Base-by-base conservation (phyloP, 2,113 vertebrate genomes). In the Pholis gunnellus region DNA sequence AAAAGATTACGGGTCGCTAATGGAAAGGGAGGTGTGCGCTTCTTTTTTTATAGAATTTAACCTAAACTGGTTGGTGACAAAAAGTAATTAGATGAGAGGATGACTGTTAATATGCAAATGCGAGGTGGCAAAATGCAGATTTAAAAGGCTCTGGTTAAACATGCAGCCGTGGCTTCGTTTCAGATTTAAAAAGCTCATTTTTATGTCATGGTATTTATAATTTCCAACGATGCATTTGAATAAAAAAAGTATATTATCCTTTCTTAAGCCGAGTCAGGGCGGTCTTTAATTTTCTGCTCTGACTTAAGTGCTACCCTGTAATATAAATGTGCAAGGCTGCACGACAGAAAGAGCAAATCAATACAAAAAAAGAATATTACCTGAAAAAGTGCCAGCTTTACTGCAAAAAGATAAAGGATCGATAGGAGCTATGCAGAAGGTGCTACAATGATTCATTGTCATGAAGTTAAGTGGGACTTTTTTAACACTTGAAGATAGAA, bases 301-400 rank as follows among this genome's bases (percentile, higher is more conserved):
- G 36, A 71, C 29, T 78, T 42, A 60, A 83, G 52, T 60, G 59
- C 52, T 70, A 31, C 29, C 38, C 66, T 79, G 77, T 29, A 72
- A 40, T 75, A 60, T 79, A 71, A 75, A 75, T 48, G 73, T 81
- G 22, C 38, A 70, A 75, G 59, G 40, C 65, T 78, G 48, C 20
- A 40, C 64, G 38, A 72, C 29, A 68, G 6, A 78, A 9, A 25
- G 29, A 60, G 48, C 10, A 46, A 56, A 73, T 36, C 1, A 60
- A 72, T 6, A 2, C 66, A 66, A 74, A 69, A 73, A 34, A 52
- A 44, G 14, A 63, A 63, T 63, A 63, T 54, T 9, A 69, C 4
- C 17, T 74, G 38, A 59, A 50, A 72, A 54, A 20, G 71, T 52
- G 54, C 15, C 17, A 31, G 0, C 40, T 71, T 56, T 18, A 17